A percentile compares a stretch with the other conserved stretches of the same genome.
Evolutionary conservation across 2,888 invertebrate genomes (phyloP).

Genomic region (Pterobdella sp.): DNA sequence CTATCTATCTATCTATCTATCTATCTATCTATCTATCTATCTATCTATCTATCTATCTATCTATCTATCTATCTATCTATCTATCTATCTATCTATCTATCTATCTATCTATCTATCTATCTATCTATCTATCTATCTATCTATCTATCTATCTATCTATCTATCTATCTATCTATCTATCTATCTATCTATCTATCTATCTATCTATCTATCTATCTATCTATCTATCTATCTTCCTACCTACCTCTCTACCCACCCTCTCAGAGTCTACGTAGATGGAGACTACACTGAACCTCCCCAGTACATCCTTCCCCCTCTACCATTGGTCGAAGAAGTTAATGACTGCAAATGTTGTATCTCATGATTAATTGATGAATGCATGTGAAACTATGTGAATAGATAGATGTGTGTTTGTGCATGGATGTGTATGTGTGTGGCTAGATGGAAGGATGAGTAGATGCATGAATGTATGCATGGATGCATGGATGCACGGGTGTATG

Average conservation of each 20-base stretch:
- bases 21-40: background rate
- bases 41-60: too few species aligned
- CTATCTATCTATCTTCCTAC: background rate
- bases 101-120: too few species aligned
- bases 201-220: background rate
- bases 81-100: background rate
- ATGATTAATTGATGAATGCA: conserved; percentile 24
- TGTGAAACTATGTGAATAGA: background rate
- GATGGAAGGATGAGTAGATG: background rate
- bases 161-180: background rate
- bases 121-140: background rate
- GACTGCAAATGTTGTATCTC: conserved; percentile 37
- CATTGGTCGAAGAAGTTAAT: conserved; percentile 38
- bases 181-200: background rate
- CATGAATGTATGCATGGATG: conserved; percentile 4
- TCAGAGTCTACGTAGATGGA: conserved; percentile 38
- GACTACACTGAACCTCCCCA: conserved; percentile 38
- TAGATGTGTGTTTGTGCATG: background rate
- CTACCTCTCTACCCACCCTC: background rate
- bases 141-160: conserved; percentile 1
- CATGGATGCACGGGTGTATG: background rate
- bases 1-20: background rate
- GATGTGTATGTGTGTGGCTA: background rate
- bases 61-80: background rate
- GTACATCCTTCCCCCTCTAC: conserved; percentile 34